These are phyloP conservation scores for Lagria hirta DNA, from an alignment of 2,888 invertebrate genomes.

Conservation along the genomic window DNA sequence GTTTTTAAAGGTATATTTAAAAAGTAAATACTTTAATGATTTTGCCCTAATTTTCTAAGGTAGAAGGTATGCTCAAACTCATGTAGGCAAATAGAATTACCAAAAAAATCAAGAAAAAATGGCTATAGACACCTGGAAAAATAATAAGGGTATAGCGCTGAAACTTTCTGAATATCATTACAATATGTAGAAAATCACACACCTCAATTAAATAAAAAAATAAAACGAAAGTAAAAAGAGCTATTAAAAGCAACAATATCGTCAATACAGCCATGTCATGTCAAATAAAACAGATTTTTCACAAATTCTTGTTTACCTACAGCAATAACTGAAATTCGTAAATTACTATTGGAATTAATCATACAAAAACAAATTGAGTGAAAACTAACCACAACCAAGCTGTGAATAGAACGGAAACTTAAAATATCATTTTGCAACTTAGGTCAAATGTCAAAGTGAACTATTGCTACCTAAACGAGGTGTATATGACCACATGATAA, in stretches of 20 bases:
- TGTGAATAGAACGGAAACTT: conserved; percentile 21
- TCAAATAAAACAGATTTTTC: conserved; percentile 20
- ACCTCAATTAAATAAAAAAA: conserved; percentile 17
- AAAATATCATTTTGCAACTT: conserved; percentile 21
- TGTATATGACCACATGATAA: conserved; percentile 22
- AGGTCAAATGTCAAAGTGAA: conserved; percentile 18
- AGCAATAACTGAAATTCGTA: conserved; percentile 21
- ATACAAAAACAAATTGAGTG: conserved; percentile 20
- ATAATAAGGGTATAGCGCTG: conserved; percentile 19
- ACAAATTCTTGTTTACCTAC: conserved; percentile 23
- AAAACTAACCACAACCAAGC: conserved; percentile 18
- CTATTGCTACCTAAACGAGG: conserved; percentile 17
- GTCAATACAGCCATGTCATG: conserved; percentile 20
- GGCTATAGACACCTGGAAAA: conserved; percentile 20
- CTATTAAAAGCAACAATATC: conserved; percentile 19
- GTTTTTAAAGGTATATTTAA: conserved; percentile 20
- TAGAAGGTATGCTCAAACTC: conserved; percentile 19
- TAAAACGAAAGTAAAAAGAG: conserved; percentile 16
- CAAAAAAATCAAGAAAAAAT: conserved; percentile 21
- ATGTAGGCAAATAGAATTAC: conserved; percentile 19
- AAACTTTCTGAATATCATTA: conserved; percentile 20
- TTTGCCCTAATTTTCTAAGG: conserved; percentile 17
- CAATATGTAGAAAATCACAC: conserved; percentile 21
- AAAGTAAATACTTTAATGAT: conserved; percentile 19
- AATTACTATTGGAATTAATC: conserved; percentile 22